These are phyloP conservation scores for Gonocerus acuteangulatus DNA, from an alignment of 2,888 invertebrate species.

Conservation along the genomic window DNA sequence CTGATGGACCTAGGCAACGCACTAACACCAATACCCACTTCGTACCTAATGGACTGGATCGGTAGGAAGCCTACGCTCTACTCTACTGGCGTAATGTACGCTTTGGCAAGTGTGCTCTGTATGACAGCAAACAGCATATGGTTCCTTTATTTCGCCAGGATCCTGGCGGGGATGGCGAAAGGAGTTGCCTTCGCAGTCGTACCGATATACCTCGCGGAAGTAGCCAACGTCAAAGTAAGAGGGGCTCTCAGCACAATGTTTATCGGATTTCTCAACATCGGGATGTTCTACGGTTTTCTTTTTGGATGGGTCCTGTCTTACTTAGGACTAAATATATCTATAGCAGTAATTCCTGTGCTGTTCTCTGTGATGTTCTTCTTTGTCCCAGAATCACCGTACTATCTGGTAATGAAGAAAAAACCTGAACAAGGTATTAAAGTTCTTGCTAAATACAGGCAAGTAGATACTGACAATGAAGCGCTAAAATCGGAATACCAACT, in stretches of 20 bases:
- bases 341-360: constrained; percentile 46
- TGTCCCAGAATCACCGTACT: constrained; percentile 58
- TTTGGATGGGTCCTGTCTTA: constrained; percentile 35
- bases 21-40: constrained; percentile 38
- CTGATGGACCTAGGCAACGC: constrained; percentile 40
- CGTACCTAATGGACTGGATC: constrained; percentile 37
- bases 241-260: constrained; percentile 39
- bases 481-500: constrained; percentile 31
- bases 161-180: constrained; percentile 38
- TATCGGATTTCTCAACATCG: constrained; percentile 37
- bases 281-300: constrained; percentile 37
- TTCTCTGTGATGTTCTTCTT: constrained; percentile 49
- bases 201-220: constrained; percentile 39
- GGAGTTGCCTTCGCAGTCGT: constrained; percentile 39
- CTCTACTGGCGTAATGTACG: constrained; percentile 42
- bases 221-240: constrained; percentile 38
- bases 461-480: constrained; percentile 24
- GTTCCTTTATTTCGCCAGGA: constrained; percentile 36
- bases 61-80: constrained; percentile 38
- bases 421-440: constrained; percentile 37
- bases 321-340: constrained; percentile 31
- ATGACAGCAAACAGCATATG: constrained; percentile 40
- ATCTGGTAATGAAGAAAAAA: constrained; percentile 49
- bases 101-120: constrained; percentile 42
- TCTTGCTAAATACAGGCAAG: constrained; percentile 30